Evolutionary conservation across 2,797 vertebrate genomes (phyloP).

Genomic region (Channallabes apus): DNA sequence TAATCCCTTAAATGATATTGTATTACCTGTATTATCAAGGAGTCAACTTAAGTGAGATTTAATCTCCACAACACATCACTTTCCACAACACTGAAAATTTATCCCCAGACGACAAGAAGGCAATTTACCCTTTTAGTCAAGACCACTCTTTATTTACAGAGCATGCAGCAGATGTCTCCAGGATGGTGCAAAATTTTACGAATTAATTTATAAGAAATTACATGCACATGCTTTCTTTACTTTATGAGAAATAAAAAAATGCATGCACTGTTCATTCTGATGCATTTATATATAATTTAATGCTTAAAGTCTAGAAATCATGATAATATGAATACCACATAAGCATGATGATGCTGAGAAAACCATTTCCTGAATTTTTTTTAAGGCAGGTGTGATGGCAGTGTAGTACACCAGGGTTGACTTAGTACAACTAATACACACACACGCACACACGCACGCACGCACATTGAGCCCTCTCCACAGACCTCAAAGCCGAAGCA

Average conservation of each 20-base stretch:
- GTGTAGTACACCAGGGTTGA: background rate
- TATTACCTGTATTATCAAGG: background rate
- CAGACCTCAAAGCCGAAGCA: slow-evolving; percentile 35
- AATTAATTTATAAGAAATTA: background rate
- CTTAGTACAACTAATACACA: background rate
- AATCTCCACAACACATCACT: background rate
- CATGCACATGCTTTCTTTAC: background rate
- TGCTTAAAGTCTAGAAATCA: background rate
- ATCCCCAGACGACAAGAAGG: background rate
- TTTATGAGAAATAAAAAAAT: background rate
- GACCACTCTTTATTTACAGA: slow-evolving; percentile 13
- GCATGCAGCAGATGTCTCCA: background rate
- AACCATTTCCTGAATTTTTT: background rate
- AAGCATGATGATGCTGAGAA: background rate
- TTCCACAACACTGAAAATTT: background rate
- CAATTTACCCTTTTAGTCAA: background rate
- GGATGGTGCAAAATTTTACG: background rate
- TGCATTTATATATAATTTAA: background rate
- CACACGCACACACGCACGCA: background rate
- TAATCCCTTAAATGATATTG: background rate
- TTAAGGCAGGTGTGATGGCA: background rate
- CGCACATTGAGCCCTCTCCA: slow-evolving; percentile 14
- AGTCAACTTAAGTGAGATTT: background rate
- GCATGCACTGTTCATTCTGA: background rate
- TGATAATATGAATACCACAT: background rate